Base-by-base conservation (phyloP, 2,888 invertebrate genomes). In the Boloria selene region DNA sequence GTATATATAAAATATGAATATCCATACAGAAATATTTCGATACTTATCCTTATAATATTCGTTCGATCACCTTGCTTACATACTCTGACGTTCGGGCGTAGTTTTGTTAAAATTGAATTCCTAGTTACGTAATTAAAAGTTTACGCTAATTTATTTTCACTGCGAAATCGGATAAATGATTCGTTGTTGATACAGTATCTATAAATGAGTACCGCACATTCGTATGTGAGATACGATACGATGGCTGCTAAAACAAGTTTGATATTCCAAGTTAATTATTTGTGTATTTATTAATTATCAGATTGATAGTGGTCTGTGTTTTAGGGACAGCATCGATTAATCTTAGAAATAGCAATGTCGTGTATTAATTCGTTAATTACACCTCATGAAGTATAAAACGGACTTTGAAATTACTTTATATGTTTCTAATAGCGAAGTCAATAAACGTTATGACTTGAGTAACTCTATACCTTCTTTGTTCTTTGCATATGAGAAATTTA, bases 1-100 rank as follows among this genome's bases (percentile, higher is more conserved):
- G 88, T 88, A 88, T 90, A 90, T 90, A 90, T 92, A 91, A 92
- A 91, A 88, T 90, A 92, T 91, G 90, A 90, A 90, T 89, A 90
- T 88, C 88, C 87, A 88, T 88, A 89, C 86, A 90, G 88, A 90
- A 90, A 92, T 87, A 90, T 89, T 89, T 86, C 79, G 82, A 86
- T 88, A 82, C 87, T 82, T 84, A 83, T 77, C 77, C 79, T 75
- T 45, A 26, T 45, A 26, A 38, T 38, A 10, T 38, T 2, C 10
- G n/a, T 44, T 44, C 4, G n/a, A 22, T 44, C 2, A n/a, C n/a
- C n/a, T 18, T n/a, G 7, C 31, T 6, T 65, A 45, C 55, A 16
- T 65, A 47, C 17, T 60, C 17, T 52, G 52, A 49, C 18, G 14
- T 49, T 51, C 17, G 17, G 16, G 61, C 38, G 55, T 61, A 13